Base-by-base conservation (phyloP, 2,113 vertebrate genomes). In the Sapajus apella region DNA sequence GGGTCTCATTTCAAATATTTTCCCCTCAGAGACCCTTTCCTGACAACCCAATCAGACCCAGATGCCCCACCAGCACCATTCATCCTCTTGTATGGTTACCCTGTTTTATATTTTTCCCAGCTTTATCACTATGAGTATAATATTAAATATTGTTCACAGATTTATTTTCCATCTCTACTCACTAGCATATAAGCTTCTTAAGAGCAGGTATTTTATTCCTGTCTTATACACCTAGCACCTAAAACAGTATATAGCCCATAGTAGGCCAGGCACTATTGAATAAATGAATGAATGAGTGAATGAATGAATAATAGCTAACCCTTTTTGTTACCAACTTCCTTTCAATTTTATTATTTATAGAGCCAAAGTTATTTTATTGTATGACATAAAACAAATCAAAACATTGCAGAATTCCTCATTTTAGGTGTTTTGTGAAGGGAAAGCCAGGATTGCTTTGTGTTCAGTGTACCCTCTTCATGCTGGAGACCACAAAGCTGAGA, bases 341-440 rank as follows among this genome's bases (percentile, higher is more conserved):
- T 92, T 56, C 68, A 27, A 86, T 83, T 95, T 79, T 85, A 73
- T 87, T 76, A 72, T 84, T 84, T 90, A 81, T 50, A 61, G 40
- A 93, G 21, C 25, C 87, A 37, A 94, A 94, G n/a, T 89, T 76
- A 95, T 82, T 93, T 68, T 90, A 75, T 82, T 45, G 8, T 95
- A 32, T 90, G 37, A n/a, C 47, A 37, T 82, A 87, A 96, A 91
- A 30, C 8, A 96, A 95, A 93, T 82, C 50, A 96, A 94, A 96
- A 56, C n/a, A 80, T 68, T 75, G 23, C 58, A 75, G 10, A 93
- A 68, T 85, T 93, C n/a, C 94, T 89, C 23, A 32, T 72, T 83
- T 89, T 16, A 52, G 40, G 3, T 70, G 75, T 89, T 94, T 76
- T 70, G 5, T 87, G 70, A 96, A 87, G 32, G 43, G 27, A 66